Evolutionary conservation across 1,140 invertebrate genomes (phyloP).

Genomic region (Thaumetopoea pityocampa): DNA sequence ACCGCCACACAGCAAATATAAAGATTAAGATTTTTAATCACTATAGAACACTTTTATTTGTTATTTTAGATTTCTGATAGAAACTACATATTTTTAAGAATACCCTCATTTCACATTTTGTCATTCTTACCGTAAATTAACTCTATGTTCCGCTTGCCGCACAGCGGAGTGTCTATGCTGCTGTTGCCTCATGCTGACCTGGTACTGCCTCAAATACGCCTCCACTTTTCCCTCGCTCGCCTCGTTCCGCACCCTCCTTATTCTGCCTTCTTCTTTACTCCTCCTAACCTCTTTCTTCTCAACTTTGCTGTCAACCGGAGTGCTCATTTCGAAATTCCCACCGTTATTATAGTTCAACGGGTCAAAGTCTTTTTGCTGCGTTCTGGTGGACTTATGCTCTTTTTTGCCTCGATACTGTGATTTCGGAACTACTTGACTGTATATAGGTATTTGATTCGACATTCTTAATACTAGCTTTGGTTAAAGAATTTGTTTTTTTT

Average conservation of each 20-base stretch:
- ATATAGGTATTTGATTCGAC: constrained; percentile 71
- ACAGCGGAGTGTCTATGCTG: constrained; percentile 64
- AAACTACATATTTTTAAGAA: too few relatives aligned
- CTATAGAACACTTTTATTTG: too few relatives aligned
- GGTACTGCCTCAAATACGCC: constrained; percentile 66
- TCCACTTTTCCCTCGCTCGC: constrained; percentile 63
- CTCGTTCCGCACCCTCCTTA: constrained; percentile 38
- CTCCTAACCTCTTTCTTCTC: constrained; percentile 42
- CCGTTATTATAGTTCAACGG: constrained; percentile 71
- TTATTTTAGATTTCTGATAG: too few relatives aligned
- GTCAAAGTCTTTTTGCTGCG: constrained; percentile 53
- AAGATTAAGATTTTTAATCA: too few relatives aligned
- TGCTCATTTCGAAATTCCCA: constrained; percentile 58
- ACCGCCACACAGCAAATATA: too few relatives aligned
- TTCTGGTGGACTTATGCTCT: constrained; percentile 30
- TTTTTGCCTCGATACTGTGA: constrained; percentile 53
- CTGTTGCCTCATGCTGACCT: constrained; percentile 66
- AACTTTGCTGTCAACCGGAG: constrained; percentile 36
- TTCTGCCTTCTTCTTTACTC: constrained; percentile 21
- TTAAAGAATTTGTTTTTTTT: constrained; percentile 43
- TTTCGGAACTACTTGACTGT: constrained; percentile 71
- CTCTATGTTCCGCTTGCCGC: constrained; percentile 67
- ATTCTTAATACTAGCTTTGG: constrained; percentile 66
- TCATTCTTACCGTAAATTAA: constrained; percentile 58
- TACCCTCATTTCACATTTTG: too few relatives aligned